These are phyloP conservation scores for Popillia japonica DNA, from an alignment of 1,140 invertebrate genomes.

Conservation along the genomic window DNA sequence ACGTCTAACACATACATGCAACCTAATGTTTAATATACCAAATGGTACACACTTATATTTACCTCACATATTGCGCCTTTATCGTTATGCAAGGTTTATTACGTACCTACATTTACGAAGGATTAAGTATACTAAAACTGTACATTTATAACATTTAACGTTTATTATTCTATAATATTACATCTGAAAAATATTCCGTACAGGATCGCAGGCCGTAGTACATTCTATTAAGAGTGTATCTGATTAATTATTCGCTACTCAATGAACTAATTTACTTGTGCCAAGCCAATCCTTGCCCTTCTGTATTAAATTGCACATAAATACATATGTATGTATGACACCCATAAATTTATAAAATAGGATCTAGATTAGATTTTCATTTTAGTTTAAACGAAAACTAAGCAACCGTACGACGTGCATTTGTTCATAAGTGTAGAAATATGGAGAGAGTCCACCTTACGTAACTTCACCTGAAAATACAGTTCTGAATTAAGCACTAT, in stretches of 20 bases:
- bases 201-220: not conserved
- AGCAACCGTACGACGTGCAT: not conserved
- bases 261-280: slow-evolving; percentile 10
- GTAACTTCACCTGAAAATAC: not conserved
- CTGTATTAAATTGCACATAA: slow-evolving; percentile 4
- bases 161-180: not conserved
- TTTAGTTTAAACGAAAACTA: slow-evolving; percentile 11
- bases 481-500: not conserved
- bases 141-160: not conserved
- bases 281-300: not conserved
- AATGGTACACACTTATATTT: not conserved
- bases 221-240: not conserved
- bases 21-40: not conserved
- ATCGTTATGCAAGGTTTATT: not conserved
- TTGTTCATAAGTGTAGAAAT: no score
- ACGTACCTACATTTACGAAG: not conserved
- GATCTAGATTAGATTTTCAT: slow-evolving; percentile 19
- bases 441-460: not conserved
- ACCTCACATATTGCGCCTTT: not conserved
- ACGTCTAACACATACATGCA: not conserved
- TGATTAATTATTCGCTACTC: not conserved
- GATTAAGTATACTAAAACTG: not conserved
- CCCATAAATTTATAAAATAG: slow-evolving; percentile 2
- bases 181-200: not conserved
- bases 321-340: not conserved